phyloP scores from a whole-genome alignment of 2,113 vertebrate species.

The Orientallactaga bullata region DNA sequence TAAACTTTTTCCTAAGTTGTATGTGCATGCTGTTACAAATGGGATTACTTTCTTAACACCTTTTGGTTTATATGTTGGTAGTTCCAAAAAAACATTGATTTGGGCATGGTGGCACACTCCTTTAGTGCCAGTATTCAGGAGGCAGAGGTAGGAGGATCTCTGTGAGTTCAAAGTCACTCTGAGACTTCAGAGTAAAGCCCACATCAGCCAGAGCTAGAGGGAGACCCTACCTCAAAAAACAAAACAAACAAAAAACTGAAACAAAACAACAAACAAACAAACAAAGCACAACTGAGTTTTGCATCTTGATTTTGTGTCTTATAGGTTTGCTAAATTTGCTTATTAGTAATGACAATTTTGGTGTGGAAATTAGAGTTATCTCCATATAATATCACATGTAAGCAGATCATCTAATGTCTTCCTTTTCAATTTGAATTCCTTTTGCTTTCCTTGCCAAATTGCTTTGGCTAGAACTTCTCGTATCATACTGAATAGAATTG shows the following conservation, averaged over 20 bases:
- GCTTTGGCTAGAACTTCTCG: background rate
- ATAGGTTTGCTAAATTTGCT: background rate
- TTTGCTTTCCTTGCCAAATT: constrained; percentile 3
- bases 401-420: background rate
- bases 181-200: no score
- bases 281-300: background rate
- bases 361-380: background rate
- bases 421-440: background rate
- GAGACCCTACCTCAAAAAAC: no score
- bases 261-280: no score
- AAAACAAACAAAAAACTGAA: no score
- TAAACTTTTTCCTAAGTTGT: background rate
- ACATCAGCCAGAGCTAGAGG: no score
- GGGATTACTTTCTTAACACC: background rate
- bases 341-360: constrained; percentile 5
- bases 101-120: no score
- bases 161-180: no score
- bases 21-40: background rate
- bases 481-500: background rate
- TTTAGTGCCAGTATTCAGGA: no score
- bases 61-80: background rate
- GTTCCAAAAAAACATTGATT: background rate
- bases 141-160: no score
- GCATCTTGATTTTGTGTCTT: background rate
- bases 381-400: background rate